These are phyloP conservation scores for Scartelaos histophorus DNA, from an alignment of 2,113 vertebrate genomes.

Conservation along the genomic window DNA sequence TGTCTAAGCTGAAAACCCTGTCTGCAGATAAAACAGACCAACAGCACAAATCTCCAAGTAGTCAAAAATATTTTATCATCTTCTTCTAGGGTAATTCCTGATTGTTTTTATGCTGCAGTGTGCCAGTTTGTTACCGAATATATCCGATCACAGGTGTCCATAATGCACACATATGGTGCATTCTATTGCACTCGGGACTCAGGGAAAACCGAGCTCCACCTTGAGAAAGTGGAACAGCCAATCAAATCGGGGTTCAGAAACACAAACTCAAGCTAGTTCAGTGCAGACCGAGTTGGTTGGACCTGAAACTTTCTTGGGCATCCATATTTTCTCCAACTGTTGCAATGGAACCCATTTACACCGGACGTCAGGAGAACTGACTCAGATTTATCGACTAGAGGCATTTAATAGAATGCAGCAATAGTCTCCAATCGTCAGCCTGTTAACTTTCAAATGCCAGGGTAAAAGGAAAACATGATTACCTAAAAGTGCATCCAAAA, in stretches of 20 bases:
- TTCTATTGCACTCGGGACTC: too few relatives aligned
- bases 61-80: not conserved
- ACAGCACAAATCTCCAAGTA: not conserved
- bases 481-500: constrained; percentile 4
- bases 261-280: too few relatives aligned
- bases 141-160: not conserved
- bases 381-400: too few relatives aligned
- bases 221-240: too few relatives aligned
- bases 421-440: not conserved
- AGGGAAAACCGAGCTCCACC: too few relatives aligned
- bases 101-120: not conserved
- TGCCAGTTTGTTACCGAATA: not conserved
- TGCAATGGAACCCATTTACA: too few relatives aligned
- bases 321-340: too few relatives aligned
- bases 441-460: constrained; percentile 7
- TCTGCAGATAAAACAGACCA: not conserved
- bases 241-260: too few relatives aligned
- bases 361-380: too few relatives aligned
- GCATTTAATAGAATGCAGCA: too few relatives aligned
- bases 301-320: too few relatives aligned
- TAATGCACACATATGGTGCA: not conserved
- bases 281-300: too few relatives aligned
- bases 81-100: not conserved
- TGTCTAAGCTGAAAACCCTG: not conserved
- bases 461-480: constrained; percentile 2